Percentiles rank a stretch among this genome's conserved stretches.
Evolutionary conservation across 2,113 vertebrate species (phyloP).

Genomic region (Urocynchramus pylzowi): DNA sequence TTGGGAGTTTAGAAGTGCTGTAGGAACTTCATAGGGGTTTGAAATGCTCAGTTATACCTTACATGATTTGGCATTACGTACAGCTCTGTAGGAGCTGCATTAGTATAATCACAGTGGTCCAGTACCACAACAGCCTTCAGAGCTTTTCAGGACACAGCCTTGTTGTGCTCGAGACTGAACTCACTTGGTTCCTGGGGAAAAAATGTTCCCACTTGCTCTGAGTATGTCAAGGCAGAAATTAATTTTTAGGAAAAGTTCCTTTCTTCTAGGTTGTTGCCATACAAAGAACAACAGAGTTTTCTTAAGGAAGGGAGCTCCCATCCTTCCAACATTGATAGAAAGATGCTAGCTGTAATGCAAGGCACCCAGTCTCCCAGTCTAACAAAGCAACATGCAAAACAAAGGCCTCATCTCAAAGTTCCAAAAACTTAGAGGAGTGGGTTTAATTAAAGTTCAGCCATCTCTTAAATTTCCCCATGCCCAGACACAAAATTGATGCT

Average conservation of each 20-base stretch:
- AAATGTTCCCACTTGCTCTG: neutral
- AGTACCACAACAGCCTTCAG: neutral
- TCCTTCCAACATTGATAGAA: rapidly evolving
- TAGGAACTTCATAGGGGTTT: neutral
- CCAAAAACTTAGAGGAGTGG: neutral
- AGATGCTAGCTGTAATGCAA: neutral
- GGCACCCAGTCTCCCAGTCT: neutral
- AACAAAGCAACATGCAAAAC: neutral
- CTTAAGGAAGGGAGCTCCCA: neutral
- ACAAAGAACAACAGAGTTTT: neutral
- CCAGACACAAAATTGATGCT: neutral
- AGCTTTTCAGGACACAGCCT: neutral
- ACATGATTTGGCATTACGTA: neutral
- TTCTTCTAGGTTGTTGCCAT: neutral
- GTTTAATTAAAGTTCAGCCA: neutral
- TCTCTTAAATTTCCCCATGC: neutral
- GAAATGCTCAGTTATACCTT: neutral
- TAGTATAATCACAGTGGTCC: neutral
- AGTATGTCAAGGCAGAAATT: neutral
- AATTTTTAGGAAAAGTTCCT: neutral
- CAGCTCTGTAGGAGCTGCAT: neutral
- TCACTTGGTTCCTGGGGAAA: neutral
- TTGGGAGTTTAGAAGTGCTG: neutral
- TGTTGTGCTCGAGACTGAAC: rapidly evolving
- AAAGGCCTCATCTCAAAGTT: neutral